A percentile compares a stretch with the other conserved stretches of the same genome.
Conservation (phyloP, 2,797 vertebrate species). For the Mus minutoides region DNA sequence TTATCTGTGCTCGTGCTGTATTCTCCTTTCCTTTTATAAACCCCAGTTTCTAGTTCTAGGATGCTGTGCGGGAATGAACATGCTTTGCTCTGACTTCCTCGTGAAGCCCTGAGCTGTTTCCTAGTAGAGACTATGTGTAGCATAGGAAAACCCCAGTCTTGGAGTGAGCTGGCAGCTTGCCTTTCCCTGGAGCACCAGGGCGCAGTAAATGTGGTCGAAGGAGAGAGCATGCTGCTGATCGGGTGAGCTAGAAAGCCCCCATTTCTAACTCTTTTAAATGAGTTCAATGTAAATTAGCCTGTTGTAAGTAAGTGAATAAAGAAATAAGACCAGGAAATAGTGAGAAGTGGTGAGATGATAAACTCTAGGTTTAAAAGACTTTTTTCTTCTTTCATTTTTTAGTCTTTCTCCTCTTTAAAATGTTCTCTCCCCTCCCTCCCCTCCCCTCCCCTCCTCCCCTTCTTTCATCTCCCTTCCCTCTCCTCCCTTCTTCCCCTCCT, state of each 20-base stretch:
- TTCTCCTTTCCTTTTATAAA: constrained; percentile 36
- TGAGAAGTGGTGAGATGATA: background rate
- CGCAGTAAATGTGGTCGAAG: background rate
- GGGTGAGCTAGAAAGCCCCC: background rate
- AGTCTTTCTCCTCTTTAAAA: background rate
- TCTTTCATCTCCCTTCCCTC: no score
- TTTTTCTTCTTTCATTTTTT: background rate
- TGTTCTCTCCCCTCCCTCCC: background rate
- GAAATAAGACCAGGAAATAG: background rate
- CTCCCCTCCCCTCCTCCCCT: no score
- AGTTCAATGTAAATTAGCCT: background rate
- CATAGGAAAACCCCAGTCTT: constrained; percentile 33
- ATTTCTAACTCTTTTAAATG: constrained; percentile 22
- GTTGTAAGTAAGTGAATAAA: background rate
- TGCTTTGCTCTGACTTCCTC: constrained; percentile 22
- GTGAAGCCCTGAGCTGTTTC: constrained; percentile 48
- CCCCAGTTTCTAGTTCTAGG: constrained; percentile 1
- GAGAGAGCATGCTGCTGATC: background rate
- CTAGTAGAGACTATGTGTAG: constrained; percentile 13
- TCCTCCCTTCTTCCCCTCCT: background rate
- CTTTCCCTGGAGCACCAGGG: background rate
- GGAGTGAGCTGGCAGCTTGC: constrained; percentile 42
- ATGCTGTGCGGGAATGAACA: constrained; percentile 22
- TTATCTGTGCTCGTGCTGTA: background rate
- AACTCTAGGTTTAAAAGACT: background rate